Base-by-base conservation (phyloP, 2,797 vertebrate genomes). In the Erithacus rubecula region DNA sequence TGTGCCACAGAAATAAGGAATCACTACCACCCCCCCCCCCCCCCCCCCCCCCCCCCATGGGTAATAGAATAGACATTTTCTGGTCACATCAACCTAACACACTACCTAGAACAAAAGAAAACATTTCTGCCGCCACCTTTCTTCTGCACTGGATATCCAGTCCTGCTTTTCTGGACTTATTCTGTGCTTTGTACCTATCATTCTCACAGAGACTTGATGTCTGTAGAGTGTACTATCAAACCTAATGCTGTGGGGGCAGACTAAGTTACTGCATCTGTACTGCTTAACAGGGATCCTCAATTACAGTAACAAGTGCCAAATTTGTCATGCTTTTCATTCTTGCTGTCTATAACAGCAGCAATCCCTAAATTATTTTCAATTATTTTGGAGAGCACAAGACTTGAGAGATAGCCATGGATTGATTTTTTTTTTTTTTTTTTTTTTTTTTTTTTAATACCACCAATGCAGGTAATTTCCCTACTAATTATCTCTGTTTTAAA, bases 81-180 rank as follows among this genome's bases (percentile, higher is more conserved):
- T 43, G 43, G 43, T 19, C 18, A 20, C 43, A 43, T 43, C 43
- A 43, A 43, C 43, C 43, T 19, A 43, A 20, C 43, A 43, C 19
- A 43, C 43, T 43, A 43, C 52, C n/a, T 26, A 17, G 37, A 30
- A 49, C 1, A 4, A 65, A 69, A 63, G 11, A 47, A 75, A 71
- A 23, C 21, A 6, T 55, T 21, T 46, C 29, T 59, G 27, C 30
- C 22, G 11, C 34, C 22, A 82, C n/a, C 26, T 6, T 9, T 79
- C 16, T 89, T 39, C 44, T 6, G 2, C 4, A 10, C 15, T 37
- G 34, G 13, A 37, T 0, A 0, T 34, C 27, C 12, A 19, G 30
- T 46, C 46, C 68, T 52, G 36, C 11, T 7, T 62, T 83, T 41
- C 39, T 56, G 44, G 34, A 32, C 39, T 52, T 5, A 5, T 55